Evolutionary conservation across 2,113 vertebrate species (phyloP).

Genomic region (Passer montanus): DNA sequence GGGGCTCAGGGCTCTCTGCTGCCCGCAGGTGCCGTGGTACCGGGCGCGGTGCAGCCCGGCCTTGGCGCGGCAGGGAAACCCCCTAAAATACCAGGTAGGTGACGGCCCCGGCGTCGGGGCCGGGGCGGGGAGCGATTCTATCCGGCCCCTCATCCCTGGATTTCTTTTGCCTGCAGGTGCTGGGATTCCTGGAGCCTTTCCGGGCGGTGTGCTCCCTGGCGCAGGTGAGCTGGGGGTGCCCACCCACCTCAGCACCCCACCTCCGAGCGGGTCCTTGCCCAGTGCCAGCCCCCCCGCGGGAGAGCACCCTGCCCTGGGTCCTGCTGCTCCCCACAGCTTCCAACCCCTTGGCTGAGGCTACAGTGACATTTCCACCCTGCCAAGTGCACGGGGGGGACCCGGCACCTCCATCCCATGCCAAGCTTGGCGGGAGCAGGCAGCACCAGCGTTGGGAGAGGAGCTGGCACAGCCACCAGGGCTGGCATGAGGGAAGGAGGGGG

Average conservation of each 20-base stretch:
- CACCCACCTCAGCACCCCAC: fast-evolving
- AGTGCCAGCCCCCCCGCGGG: background rate
- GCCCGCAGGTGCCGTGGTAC: conserved; percentile 66
- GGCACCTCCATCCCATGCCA: background rate
- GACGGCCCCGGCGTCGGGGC: background rate
- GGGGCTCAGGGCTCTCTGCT: conserved; percentile 24
- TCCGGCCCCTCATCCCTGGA: fast-evolving
- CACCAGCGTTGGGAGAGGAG: background rate
- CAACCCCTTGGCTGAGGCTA: background rate
- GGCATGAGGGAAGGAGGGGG: background rate
- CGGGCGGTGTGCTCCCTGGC: conserved; percentile 75
- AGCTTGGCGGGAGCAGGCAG: background rate
- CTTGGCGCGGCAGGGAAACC: conserved; percentile 71
- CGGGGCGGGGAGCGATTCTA: background rate
- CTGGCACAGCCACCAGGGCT: background rate
- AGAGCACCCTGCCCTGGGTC: background rate
- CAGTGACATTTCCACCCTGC: background rate
- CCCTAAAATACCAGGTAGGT: conserved; percentile 79
- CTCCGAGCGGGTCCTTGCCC: background rate
- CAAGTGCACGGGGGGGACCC: background rate
- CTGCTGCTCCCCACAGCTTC: background rate
- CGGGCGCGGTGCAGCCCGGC: conserved; percentile 59
- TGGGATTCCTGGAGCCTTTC: conserved; percentile 78
- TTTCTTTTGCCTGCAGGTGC: conserved; percentile 59
- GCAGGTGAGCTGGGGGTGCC: conserved; percentile 67